phyloP scores from a whole-genome alignment of 2,113 vertebrate genomes.

The Callorhinus ursinus region DNA sequence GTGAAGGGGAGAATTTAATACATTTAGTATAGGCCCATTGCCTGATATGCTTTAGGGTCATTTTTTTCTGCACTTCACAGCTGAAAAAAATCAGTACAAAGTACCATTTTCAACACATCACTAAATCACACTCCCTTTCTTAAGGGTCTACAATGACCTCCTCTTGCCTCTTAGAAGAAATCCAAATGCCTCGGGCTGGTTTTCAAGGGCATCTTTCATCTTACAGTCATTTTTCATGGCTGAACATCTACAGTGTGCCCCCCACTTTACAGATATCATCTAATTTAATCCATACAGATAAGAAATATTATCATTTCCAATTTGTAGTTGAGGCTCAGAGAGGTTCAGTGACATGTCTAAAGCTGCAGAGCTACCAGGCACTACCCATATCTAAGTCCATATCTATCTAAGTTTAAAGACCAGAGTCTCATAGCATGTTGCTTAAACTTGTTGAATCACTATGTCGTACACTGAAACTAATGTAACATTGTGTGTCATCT shows the following conservation, averaged over 20 bases:
- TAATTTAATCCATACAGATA: not conserved
- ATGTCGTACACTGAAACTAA: not conserved
- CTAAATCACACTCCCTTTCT: slow-evolving; percentile 46
- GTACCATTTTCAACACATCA: slow-evolving; percentile 51
- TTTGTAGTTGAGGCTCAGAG: slow-evolving; percentile 1
- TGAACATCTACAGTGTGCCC: not conserved
- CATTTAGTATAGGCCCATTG: not conserved
- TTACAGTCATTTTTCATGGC: not conserved
- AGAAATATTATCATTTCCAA: not conserved
- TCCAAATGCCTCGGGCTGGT: slow-evolving; percentile 1
- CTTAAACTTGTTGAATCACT: not conserved
- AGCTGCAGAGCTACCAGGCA: not conserved
- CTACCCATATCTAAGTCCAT: not conserved
- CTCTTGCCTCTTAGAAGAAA: slow-evolving; percentile 29
- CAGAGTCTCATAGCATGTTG: not conserved
- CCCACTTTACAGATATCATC: not conserved
- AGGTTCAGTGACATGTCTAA: not conserved
- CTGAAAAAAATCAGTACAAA: slow-evolving; percentile 59
- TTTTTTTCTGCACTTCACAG: not conserved
- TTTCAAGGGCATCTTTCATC: not conserved
- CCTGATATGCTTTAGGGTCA: not conserved
- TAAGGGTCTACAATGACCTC: slow-evolving; percentile 42
- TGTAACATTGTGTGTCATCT: not conserved
- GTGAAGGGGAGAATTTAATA: slow-evolving; percentile 1
- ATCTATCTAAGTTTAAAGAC: not conserved